Evolutionary conservation across 2,888 invertebrate genomes (phyloP).

Genomic region (Pachydiplax longipennis): DNA sequence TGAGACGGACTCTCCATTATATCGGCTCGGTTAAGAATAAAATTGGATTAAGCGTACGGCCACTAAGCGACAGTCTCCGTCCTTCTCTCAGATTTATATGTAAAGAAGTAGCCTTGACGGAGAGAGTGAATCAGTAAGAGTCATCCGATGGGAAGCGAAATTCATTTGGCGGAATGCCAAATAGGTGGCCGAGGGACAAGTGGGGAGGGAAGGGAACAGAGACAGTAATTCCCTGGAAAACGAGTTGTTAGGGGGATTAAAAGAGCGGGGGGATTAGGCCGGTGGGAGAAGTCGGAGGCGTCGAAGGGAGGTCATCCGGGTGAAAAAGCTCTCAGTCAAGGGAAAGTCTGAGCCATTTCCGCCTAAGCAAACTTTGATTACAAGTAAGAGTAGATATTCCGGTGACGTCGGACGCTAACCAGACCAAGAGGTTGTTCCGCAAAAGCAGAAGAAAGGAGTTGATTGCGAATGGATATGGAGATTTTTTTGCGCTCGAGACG

Average conservation of each 20-base stretch:
- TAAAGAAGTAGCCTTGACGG: not conserved
- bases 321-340: not conserved
- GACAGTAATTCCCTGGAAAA: not conserved
- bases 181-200: not conserved
- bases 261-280: not conserved
- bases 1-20: not conserved
- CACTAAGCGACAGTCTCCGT: not conserved
- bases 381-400: not conserved
- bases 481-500: not conserved
- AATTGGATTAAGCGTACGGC: not conserved
- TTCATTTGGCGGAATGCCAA: slow-evolving; percentile 24
- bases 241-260: not conserved
- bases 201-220: not conserved
- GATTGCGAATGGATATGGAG: not conserved
- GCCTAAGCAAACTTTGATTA: not conserved
- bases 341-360: not conserved
- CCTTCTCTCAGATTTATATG: not conserved
- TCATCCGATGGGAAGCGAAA: slow-evolving; percentile 4
- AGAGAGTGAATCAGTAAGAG: slow-evolving; percentile 7
- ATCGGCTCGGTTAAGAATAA: not conserved
- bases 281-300: not conserved
- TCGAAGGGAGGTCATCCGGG: not conserved
- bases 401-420: not conserved
- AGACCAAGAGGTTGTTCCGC: not conserved
- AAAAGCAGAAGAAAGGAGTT: not conserved